phyloP scores from a whole-genome alignment of 2,888 invertebrate genomes.

The Ametastegia equiseti region DNA sequence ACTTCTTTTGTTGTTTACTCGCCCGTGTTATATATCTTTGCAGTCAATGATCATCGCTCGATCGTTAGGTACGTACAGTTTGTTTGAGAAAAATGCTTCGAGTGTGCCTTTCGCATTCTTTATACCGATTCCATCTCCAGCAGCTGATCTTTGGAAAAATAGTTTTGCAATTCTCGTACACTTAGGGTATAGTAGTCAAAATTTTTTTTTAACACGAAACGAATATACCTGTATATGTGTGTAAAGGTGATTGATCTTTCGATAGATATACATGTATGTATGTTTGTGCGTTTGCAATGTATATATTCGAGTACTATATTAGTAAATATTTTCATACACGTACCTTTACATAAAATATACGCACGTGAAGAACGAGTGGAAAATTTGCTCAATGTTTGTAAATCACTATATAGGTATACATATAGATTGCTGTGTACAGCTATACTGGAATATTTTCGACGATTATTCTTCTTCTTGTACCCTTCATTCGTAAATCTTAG shows the following conservation, averaged over 20 bases:
- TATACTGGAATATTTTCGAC: background rate
- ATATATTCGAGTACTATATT: background rate
- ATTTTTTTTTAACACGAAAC: background rate
- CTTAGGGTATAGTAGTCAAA: background rate
- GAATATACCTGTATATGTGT: no score
- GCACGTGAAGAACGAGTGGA: background rate
- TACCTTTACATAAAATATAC: background rate
- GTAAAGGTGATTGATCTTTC: background rate
- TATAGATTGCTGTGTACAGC: background rate
- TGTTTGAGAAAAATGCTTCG: conserved; percentile 1
- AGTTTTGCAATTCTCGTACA: background rate
- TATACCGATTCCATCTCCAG: background rate
- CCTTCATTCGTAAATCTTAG: conserved; percentile 20
- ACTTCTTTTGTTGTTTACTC: background rate
- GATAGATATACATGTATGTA: background rate
- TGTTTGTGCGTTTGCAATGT: background rate
- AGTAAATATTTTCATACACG: background rate
- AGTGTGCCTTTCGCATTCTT: background rate
- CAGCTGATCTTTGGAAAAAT: background rate
- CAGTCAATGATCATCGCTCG: background rate
- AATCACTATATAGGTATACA: background rate
- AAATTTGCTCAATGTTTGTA: background rate
- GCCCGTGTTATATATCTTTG: no score
- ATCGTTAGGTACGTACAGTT: background rate
- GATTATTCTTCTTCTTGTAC: background rate